These are phyloP conservation scores for Tryphoninae sp. DNA, from an alignment of 2,888 invertebrate species.

Conservation along the genomic window DNA sequence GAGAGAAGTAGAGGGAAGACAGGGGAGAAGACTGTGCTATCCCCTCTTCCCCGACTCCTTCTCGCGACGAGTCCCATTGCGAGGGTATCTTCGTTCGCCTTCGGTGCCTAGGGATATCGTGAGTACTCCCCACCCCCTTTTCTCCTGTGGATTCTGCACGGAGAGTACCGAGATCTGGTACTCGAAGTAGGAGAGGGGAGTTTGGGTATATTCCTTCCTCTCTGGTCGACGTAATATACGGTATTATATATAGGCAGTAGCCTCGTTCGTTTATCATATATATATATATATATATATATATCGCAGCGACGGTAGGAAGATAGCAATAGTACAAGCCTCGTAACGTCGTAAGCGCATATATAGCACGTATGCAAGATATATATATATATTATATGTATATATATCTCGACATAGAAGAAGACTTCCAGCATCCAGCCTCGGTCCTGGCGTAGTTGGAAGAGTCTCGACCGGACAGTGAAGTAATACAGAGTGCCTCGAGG, in stretches of 20 bases:
- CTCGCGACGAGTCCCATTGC: constrained; percentile 9
- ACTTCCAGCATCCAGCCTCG: background rate
- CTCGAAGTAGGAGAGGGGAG: constrained; percentile 20
- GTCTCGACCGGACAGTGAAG: constrained; percentile 31
- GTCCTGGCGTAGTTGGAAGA: constrained; percentile 2
- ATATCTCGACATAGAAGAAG: background rate
- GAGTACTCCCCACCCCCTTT: constrained; percentile 19
- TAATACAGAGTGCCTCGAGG: constrained; percentile 14
- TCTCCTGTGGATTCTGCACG: background rate
- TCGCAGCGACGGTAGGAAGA: background rate
- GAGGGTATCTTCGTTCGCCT: constrained; percentile 44
- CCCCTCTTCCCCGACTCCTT: too few species aligned
- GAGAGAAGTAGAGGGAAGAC: constrained; percentile 6
- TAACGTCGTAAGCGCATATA: constrained; percentile 15
- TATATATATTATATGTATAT: constrained; percentile 1
- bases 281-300: constrained; percentile 9
- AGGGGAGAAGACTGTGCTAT: background rate
- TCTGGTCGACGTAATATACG: background rate
- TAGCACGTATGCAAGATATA: too few species aligned
- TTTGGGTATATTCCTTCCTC: background rate
- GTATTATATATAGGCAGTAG: constrained; percentile 1
- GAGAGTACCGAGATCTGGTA: constrained; percentile 22
- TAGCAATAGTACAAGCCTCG: constrained; percentile 15
- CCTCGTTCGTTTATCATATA: constrained; percentile 1
- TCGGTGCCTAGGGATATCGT: constrained; percentile 33